These are phyloP conservation scores for Micromesistius poutassou DNA, from an alignment of 2,797 vertebrate genomes.

Conservation along the genomic window DNA sequence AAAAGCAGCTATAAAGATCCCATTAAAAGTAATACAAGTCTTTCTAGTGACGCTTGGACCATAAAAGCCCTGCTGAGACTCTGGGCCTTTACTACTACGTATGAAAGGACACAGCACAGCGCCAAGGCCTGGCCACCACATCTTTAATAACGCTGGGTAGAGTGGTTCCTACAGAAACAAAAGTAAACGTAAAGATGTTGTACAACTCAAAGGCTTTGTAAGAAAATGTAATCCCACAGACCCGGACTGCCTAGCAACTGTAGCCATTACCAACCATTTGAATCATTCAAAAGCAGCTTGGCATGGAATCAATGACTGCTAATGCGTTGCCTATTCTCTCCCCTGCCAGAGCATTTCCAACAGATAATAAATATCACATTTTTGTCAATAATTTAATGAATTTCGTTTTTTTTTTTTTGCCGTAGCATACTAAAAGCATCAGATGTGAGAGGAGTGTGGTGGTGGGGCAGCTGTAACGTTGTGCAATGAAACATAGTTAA, in stretches of 20 bases:
- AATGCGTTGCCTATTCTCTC: constrained; percentile 24
- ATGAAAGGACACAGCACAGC: background rate
- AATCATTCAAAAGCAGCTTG: constrained; percentile 33
- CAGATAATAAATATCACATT: constrained; percentile 49
- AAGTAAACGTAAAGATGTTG: constrained; percentile 28
- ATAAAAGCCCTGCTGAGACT: constrained; percentile 40
- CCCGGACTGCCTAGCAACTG: constrained; percentile 44
- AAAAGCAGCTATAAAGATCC: constrained; percentile 18
- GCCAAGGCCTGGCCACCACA: constrained; percentile 14
- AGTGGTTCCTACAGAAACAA: constrained; percentile 59
- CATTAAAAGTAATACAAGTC: constrained; percentile 24
- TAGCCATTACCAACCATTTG: constrained; percentile 49
- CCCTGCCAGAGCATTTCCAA: constrained; percentile 18
- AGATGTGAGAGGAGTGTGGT: background rate
- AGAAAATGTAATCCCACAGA: constrained; percentile 22
- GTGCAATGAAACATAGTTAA: background rate
- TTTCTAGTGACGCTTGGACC: constrained; percentile 34
- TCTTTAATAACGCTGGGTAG: constrained; percentile 53
- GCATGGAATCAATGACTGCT: constrained; percentile 42
- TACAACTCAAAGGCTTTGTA: constrained; percentile 30
- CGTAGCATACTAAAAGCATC: background rate
- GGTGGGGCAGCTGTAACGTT: background rate
- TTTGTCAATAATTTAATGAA: constrained; percentile 51
- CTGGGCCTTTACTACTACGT: constrained; percentile 27
- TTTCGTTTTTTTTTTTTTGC: constrained; percentile 6